phyloP scores from a whole-genome alignment of 2,888 invertebrate genomes.

The Argyra leucocephala region DNA sequence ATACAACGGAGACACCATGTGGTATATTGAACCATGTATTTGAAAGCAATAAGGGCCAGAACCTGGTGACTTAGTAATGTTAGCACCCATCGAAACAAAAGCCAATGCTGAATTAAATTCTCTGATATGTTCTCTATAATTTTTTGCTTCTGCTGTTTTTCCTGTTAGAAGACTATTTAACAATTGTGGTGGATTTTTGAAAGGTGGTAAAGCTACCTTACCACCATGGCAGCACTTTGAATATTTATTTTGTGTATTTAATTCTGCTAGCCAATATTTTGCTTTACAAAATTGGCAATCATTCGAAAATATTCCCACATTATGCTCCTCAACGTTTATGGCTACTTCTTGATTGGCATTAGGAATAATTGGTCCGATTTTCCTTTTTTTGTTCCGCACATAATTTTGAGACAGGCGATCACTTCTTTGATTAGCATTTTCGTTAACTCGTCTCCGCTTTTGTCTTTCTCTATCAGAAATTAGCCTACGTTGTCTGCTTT shows the following conservation, averaged over 20 bases:
- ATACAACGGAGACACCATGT: too few species aligned
- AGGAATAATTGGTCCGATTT: too few species aligned
- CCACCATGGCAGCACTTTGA: not conserved
- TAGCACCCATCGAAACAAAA: not conserved
- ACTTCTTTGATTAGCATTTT: too few species aligned
- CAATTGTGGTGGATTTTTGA: too few species aligned
- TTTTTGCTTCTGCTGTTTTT: not conserved
- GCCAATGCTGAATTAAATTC: not conserved
- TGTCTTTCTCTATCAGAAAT: too few species aligned
- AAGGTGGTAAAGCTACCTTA: not conserved
- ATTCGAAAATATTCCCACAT: not conserved
- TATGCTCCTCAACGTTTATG: not conserved
- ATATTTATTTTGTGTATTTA: not conserved
- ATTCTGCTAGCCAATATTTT: not conserved
- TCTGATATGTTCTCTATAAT: not conserved
- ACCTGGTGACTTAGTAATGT: not conserved
- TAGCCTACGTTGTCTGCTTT: too few species aligned
- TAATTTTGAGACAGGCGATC: too few species aligned
- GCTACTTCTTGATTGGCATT: too few species aligned
- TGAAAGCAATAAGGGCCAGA: not conserved
- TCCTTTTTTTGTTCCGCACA: too few species aligned
- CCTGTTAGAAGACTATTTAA: not conserved
- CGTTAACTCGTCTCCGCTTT: too few species aligned
- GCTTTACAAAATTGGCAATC: not conserved
- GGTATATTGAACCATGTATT: too few species aligned